A percentile compares a stretch with the other conserved stretches of the same genome.
phyloP scores from a whole-genome alignment of 92 coral and sea anemone species.

The Anthopleura xanthogrammica region DNA sequence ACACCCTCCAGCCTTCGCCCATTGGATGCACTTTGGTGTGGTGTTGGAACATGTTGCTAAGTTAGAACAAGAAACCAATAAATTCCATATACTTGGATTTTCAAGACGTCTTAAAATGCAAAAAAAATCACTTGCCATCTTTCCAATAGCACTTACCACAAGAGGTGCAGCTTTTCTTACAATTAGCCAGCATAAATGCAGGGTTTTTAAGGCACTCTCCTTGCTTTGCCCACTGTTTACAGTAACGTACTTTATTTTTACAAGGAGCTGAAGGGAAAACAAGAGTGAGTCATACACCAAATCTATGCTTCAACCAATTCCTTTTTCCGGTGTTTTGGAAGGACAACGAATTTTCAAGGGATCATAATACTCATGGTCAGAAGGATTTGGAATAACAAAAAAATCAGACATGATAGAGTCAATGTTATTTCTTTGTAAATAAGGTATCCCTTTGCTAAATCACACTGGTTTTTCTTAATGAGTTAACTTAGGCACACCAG shows the following conservation, averaged over 20 bases:
- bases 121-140: too few species aligned
- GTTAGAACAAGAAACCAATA: background rate
- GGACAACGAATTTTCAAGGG: too few species aligned
- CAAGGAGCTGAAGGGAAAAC: constrained; percentile 44
- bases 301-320: too few species aligned
- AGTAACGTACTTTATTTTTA: constrained; percentile 44
- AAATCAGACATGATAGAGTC: too few species aligned
- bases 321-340: too few species aligned
- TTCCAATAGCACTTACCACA: constrained; percentile 49
- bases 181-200: constrained; percentile 57
- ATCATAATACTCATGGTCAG: too few species aligned
- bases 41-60: constrained; percentile 52
- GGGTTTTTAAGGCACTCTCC: constrained; percentile 58
- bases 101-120: background rate
- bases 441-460: too few species aligned
- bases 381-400: too few species aligned
- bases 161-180: constrained; percentile 62
- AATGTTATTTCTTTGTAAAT: too few species aligned
- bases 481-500: background rate
- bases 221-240: constrained; percentile 53
- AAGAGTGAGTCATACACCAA: background rate
- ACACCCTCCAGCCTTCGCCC: constrained; percentile 65
- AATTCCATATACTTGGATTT: background rate
- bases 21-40: constrained; percentile 32
- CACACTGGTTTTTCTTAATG: too few species aligned